A percentile compares a stretch with the other conserved stretches of the same genome.
Conservation (phyloP, 2,113 vertebrate genomes). For the Phalacrocorax carbo region DNA sequence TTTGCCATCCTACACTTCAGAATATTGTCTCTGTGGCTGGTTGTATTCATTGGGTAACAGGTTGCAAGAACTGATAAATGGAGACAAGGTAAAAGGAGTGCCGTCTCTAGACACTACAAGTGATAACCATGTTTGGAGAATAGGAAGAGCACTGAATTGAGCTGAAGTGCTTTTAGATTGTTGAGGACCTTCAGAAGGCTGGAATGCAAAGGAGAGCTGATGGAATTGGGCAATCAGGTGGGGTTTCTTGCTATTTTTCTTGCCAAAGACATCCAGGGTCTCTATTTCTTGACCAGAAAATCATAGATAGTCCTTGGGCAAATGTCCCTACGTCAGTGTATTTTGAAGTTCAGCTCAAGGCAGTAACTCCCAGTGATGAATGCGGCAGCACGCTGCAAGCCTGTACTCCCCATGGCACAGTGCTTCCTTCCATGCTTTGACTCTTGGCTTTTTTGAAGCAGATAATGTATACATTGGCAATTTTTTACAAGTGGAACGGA, state of each 20-base stretch:
- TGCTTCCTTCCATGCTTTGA: not conserved
- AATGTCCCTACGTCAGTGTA: not conserved
- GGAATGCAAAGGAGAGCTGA: not conserved
- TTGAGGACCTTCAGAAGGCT: not conserved
- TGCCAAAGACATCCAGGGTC: not conserved
- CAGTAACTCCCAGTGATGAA: not conserved
- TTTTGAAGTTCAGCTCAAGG: not conserved
- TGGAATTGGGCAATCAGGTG: not conserved
- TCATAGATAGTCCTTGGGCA: not conserved
- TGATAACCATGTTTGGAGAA: not conserved
- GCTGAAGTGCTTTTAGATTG: not conserved
- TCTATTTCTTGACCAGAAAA: not conserved
- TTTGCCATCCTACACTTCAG: not conserved
- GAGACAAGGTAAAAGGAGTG: not conserved
- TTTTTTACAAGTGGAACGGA: not conserved
- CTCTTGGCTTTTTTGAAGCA: not conserved
- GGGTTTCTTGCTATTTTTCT: not conserved
- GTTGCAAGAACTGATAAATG: not conserved
- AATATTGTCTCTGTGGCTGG: not conserved
- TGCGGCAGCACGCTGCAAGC: not conserved
- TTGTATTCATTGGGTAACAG: not conserved
- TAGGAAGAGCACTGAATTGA: not conserved
- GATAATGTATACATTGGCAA: fast-evolving
- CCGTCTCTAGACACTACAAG: not conserved
- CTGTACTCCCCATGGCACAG: fast-evolving